Evolutionary conservation across 1,140 invertebrate genomes (phyloP), one percentile per base, ranked within the genome.

Genomic region (Eumaeus atala): DNA sequence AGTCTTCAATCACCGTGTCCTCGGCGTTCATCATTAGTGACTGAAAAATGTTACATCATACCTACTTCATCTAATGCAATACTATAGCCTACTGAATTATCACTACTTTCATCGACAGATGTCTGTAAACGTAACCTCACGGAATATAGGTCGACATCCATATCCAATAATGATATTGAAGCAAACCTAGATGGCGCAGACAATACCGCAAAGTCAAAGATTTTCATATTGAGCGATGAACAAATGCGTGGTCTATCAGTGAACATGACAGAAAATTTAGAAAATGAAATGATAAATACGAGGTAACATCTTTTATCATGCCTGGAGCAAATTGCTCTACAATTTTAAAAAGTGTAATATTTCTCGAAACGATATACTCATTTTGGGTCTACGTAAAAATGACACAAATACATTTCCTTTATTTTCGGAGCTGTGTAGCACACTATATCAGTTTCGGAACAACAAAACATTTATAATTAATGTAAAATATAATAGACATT

Each of bases 381-480:
- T 40, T 3, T 14, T 40, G 5, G n/a, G 38, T 14, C 0, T 40
- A 40, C 11, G 38, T 5, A 40, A 12, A 14, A 11, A 40, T 14
- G 38, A 16, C n/a, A 40, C 4, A 4, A 40, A 40, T 11, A 11
- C 12, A 0, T 40, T 40, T 40, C n/a, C 3, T 1, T n/a, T 40
- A 3, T 40, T 40, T 12, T 12, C 38, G 3, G 14, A 40, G 4
- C 21, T 28, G 6, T 28, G 21, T 28, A 28, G 6, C 21, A 28
- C 21, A 28, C 21, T 28, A 11, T 40, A 12, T 14, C 38, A 40
- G 14, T 14, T 40, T 0, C 0, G 8, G 12, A 6, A 3, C 8
- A 40, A 40, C 12, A 40, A 40, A 40, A 40, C 12, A 40, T 40
- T 40, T 40, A 7, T 14, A 14, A 40, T 40, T 40, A 40, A 14